Evolutionary conservation across 2,113 vertebrate genomes (phyloP), one percentile per base, ranked within the genome.

Genomic region (Centropus unirufus): DNA sequence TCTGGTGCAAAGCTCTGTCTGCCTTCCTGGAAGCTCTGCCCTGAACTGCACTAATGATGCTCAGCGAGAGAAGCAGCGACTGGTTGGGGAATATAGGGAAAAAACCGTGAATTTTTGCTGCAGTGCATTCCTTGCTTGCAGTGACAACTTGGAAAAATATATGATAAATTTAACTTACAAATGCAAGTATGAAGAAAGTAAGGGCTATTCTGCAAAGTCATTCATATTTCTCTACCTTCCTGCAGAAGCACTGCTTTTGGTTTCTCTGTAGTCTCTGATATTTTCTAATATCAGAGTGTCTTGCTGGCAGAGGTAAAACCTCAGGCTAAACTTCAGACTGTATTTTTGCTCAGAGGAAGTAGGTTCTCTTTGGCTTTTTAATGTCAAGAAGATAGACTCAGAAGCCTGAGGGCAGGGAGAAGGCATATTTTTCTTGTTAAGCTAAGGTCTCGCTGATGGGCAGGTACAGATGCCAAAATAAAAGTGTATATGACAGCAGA

Each of bases 311-410:
- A 96, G 92, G 75, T 91, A 97, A 96, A 97, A 96, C 93, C 92
- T 89, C 94, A 97, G 90, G 96, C 93, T 97, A 93, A 95, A 64
- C 91, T 97, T 96, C 96, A 94, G 94, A 90, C 95, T 94, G 69
- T 95, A 92, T 93, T 95, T 93, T 95, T 97, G 95, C 93, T 96
- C 92, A 87, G 95, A 97, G 96, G 83, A 95, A 97, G 83, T 83
- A 86, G 90, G 89, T 97, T 97, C 97, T 96, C 68, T 96, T 95
- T 97, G 96, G 91, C 63, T 82, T 92, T 85, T 92, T 85, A 70
- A 63, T 8, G 1, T 96, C 75, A 84, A 36, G 82, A 97, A 87
- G 91, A 89, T 47, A 97, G 73, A 66, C 62, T 96, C 58, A 5
- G 82, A 66, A 83, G 51, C 84, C 93, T 83, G 44, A 90, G 92